phyloP scores from a whole-genome alignment of 2,888 invertebrate species.

The Cephus pygmeus region DNA sequence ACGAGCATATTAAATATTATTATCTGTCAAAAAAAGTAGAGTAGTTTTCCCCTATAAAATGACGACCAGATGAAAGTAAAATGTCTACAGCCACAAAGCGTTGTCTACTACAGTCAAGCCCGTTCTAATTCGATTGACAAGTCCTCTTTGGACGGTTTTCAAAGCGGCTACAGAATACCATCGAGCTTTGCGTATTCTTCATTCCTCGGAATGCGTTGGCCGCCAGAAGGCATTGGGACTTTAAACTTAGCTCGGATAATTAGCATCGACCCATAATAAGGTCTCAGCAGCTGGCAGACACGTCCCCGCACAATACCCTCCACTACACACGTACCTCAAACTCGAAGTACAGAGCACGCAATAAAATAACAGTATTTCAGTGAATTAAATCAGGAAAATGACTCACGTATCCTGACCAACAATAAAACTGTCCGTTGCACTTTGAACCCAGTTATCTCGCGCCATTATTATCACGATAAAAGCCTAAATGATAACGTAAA shows the following conservation, averaged over 20 bases:
- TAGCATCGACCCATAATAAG: conserved; percentile 25
- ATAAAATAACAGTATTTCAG: background rate
- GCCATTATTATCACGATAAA: background rate
- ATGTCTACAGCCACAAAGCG: background rate
- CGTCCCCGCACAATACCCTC: background rate
- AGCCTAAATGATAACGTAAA: background rate
- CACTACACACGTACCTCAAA: background rate
- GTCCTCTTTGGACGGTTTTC: background rate
- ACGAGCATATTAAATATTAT: background rate
- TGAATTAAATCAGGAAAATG: background rate
- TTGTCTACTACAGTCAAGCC: background rate
- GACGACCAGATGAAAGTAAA: background rate
- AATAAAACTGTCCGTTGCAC: background rate
- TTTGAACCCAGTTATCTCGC: background rate
- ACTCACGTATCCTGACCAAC: background rate
- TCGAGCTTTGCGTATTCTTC: conserved; percentile 7
- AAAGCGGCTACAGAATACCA: conserved; percentile 1
- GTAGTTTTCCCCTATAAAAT: background rate
- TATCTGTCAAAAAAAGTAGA: background rate
- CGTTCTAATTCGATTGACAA: background rate
- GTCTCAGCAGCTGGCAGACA: background rate
- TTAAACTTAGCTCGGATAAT: conserved; percentile 33
- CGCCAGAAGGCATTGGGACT: conserved; percentile 14
- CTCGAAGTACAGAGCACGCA: background rate
- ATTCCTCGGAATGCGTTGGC: conserved; percentile 15